Conservation (phyloP, 2,113 vertebrate species). For the Pituophis catenifer region DNA sequence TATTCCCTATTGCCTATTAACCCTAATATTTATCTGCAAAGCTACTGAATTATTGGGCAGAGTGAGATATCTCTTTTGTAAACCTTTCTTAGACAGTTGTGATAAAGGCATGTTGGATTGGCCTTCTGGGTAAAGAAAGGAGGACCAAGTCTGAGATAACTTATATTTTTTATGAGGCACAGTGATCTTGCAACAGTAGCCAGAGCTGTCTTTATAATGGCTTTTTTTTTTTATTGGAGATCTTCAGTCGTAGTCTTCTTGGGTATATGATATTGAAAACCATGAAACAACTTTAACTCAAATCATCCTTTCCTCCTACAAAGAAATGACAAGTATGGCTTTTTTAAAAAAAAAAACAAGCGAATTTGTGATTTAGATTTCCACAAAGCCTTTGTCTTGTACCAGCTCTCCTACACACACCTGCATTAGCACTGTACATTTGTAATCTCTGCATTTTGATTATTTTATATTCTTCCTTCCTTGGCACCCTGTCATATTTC, state of each 20-base stretch:
- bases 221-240: conserved; percentile 11
- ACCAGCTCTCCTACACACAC: not conserved
- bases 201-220: not conserved
- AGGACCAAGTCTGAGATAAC: not conserved
- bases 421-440: not conserved
- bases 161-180: not conserved
- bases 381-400: not conserved
- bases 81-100: not conserved
- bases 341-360: not conserved
- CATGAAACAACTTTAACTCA: not conserved
- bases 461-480: not conserved
- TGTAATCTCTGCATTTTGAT: not conserved
- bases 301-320: not conserved
- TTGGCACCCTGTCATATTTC: not conserved
- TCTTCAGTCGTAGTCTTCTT: not conserved
- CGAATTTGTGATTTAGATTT: not conserved
- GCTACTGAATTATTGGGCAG: not conserved
- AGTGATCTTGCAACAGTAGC: not conserved
- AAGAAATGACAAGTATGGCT: not conserved
- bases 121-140: not conserved
- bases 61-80: not conserved
- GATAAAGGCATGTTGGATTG: not conserved
- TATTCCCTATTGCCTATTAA: too few species aligned
- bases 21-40: not conserved
- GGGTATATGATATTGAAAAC: not conserved